phyloP scores from a whole-genome alignment of 2,888 invertebrate genomes.

The Hemithea aestivaria region DNA sequence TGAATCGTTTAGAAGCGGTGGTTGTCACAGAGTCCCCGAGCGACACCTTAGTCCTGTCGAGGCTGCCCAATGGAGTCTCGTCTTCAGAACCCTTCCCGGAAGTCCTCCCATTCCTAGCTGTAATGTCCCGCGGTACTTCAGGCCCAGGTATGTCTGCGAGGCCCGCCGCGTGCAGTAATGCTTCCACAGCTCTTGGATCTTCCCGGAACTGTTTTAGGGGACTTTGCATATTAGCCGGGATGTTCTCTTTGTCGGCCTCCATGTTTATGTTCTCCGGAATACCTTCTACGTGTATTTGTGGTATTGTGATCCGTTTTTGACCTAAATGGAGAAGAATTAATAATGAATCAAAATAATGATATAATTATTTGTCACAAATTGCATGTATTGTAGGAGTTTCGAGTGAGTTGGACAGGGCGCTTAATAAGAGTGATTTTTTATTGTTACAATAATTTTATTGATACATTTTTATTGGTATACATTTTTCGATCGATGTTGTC shows the following conservation, averaged over 20 bases:
- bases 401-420: too few relatives aligned
- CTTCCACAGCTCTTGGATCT: slow-evolving; percentile 33
- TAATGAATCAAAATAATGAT: too few relatives aligned
- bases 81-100: slow-evolving; percentile 17
- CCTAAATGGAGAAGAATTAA: too few relatives aligned
- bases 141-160: slow-evolving; percentile 40
- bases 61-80: slow-evolving; percentile 60
- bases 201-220: slow-evolving; percentile 10
- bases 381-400: too few relatives aligned
- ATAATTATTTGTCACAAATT: too few relatives aligned
- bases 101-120: too few relatives aligned
- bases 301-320: slow-evolving; percentile 18
- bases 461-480: too few relatives aligned
- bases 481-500: too few relatives aligned
- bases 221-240: slow-evolving; percentile 34
- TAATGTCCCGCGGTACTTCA: too few relatives aligned
- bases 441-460: too few relatives aligned
- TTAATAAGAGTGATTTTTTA: too few relatives aligned
- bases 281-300: slow-evolving; percentile 25
- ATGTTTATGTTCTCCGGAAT: too few relatives aligned
- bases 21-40: slow-evolving; percentile 59
- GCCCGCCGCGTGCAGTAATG: slow-evolving; percentile 50
- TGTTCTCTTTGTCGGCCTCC: slow-evolving; percentile 50
- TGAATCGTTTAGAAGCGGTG: slow-evolving; percentile 54
- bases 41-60: slow-evolving; percentile 66